A percentile compares a stretch with the other conserved stretches of the same genome.
phyloP scores from a whole-genome alignment of 2,797 vertebrate species.

The Amphiprion clarkii region DNA sequence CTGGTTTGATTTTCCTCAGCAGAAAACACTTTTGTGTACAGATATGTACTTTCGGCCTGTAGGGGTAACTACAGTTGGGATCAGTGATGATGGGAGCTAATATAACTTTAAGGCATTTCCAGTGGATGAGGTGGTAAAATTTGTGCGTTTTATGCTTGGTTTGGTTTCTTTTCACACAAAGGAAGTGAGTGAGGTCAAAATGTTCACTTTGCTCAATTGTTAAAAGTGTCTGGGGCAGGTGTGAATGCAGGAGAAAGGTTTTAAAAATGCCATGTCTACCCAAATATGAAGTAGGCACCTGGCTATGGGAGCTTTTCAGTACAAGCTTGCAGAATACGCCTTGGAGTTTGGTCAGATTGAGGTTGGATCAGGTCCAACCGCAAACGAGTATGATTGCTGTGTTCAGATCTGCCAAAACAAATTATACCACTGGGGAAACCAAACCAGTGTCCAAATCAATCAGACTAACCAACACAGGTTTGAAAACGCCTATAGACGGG shows the following conservation, averaged over 20 bases:
- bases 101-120: neutral
- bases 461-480: neutral
- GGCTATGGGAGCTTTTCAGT: neutral
- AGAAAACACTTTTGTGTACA: constrained; percentile 7
- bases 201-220: neutral
- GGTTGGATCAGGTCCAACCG: neutral
- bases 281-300: neutral
- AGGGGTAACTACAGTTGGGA: neutral
- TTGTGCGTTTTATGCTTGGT: neutral
- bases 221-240: neutral
- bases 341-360: neutral
- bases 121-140: neutral
- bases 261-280: neutral
- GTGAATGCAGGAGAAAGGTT: neutral
- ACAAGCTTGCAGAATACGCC: no score
- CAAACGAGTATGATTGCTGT: neutral
- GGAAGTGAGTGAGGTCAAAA: neutral
- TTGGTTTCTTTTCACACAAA: neutral
- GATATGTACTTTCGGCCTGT: neutral
- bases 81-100: neutral
- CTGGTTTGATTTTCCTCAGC: constrained; percentile 22
- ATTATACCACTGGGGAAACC: neutral
- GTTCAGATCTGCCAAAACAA: neutral
- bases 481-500: neutral
- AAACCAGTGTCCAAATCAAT: neutral